phyloP scores from a whole-genome alignment of 2,113 vertebrate genomes.

The Corythaixoides concolor region DNA sequence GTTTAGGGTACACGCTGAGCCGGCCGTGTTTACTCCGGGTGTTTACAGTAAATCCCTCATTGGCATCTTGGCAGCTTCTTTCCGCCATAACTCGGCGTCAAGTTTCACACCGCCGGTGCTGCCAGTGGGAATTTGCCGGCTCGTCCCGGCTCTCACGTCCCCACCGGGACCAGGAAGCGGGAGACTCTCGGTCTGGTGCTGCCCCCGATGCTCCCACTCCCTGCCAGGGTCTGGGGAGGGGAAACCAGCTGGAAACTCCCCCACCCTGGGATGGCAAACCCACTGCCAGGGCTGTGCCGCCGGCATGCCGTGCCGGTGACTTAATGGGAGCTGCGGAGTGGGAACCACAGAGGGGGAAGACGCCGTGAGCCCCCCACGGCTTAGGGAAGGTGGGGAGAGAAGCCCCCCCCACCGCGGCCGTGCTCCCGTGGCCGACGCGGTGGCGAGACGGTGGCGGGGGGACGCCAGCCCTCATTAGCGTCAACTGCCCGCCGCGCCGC shows the following conservation, averaged over 20 bases:
- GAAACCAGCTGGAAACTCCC: neutral
- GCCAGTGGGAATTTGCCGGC: neutral
- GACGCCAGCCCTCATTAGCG: neutral
- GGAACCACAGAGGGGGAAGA: accelerated
- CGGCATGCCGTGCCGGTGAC: no score
- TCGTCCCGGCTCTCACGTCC: neutral
- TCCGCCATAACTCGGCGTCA: neutral
- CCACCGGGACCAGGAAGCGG: accelerated
- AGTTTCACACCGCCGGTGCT: neutral
- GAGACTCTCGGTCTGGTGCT: neutral
- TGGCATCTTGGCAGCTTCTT: neutral
- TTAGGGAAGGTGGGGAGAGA: neutral
- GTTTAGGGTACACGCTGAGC: neutral
- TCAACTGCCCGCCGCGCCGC: neutral
- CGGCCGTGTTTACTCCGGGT: neutral
- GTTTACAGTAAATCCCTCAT: neutral
- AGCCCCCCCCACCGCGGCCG: accelerated
- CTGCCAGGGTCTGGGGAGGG: neutral
- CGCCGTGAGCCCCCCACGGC: accelerated
- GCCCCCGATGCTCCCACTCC: accelerated
- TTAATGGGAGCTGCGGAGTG: neutral
- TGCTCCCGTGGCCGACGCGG: neutral
- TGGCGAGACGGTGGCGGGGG: accelerated
- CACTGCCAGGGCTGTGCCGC: accelerated
- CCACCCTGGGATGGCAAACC: accelerated